phyloP scores from a whole-genome alignment of 2,888 invertebrate genomes.

The Formica aserva region DNA sequence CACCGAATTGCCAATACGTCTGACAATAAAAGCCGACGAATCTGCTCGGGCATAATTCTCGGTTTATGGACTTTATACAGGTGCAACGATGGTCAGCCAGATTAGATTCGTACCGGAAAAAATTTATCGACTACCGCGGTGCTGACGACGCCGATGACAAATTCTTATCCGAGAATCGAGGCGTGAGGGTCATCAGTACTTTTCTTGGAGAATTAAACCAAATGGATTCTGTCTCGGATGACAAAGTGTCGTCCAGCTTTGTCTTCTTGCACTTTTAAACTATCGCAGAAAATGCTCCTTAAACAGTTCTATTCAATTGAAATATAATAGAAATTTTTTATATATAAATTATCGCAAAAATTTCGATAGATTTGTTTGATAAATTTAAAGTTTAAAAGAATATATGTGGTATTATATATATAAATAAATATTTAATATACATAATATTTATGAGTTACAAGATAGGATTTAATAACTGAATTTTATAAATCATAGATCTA shows the following conservation, averaged over 20 bases:
- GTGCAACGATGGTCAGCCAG: constrained; percentile 45
- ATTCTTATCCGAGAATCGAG: constrained; percentile 29
- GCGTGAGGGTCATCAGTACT: constrained; percentile 18
- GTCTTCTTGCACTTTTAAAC: constrained; percentile 1
- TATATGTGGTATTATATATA: background rate
- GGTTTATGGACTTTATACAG: constrained; percentile 61
- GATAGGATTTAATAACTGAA: background rate
- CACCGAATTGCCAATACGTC: constrained; percentile 44
- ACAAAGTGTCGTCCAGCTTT: constrained; percentile 10
- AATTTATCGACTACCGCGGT: constrained; percentile 55
- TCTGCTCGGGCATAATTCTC: constrained; percentile 56
- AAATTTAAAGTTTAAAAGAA: background rate
- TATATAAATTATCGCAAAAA: background rate
- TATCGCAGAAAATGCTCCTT: background rate
- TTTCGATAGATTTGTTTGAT: background rate
- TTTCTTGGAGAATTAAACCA: constrained; percentile 23
- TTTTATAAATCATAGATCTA: background rate
- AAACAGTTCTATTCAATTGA: background rate
- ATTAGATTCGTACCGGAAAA: constrained; percentile 56
- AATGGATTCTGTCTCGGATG: background rate
- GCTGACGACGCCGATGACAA: constrained; percentile 12
- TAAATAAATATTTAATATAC: background rate
- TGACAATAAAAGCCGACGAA: constrained; percentile 63
- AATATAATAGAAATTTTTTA: background rate
- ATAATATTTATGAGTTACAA: background rate